These are phyloP conservation scores for Cherax quadricarinatus DNA, from an alignment of 1,140 invertebrate genomes.

Conservation along the genomic window DNA sequence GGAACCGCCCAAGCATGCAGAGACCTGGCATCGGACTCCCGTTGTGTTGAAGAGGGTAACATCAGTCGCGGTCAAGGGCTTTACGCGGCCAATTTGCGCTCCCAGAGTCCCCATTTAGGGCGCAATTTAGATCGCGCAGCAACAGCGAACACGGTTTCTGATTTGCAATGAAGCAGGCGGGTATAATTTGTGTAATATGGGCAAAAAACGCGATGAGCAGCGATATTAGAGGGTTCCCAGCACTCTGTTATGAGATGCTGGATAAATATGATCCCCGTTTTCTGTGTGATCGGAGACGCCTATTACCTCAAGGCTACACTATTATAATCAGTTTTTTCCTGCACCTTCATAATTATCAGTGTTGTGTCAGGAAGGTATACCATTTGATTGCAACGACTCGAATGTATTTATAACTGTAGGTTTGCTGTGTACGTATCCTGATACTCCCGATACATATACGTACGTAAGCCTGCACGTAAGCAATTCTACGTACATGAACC, in stretches of 20 bases:
- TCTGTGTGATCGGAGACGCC: conserved; percentile 11
- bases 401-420: neutral
- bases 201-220: conserved; percentile 2
- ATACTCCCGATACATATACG: too few relatives aligned
- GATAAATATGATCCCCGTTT: neutral
- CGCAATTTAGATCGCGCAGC: conserved; percentile 9
- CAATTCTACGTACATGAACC: too few relatives aligned
- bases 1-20: too few relatives aligned
- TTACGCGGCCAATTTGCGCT: neutral
- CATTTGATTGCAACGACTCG: neutral
- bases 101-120: neutral
- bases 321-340: neutral
- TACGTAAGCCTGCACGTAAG: too few relatives aligned
- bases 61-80: neutral
- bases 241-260: neutral
- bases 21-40: neutral
- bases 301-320: neutral
- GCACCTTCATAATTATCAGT: neutral
- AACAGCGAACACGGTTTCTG: neutral
- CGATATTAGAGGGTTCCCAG: neutral
- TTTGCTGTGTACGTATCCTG: neutral
- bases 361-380: neutral
- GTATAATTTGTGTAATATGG: conserved; percentile 13
- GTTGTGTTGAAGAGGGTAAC: neutral
- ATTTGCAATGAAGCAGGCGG: neutral